Evolutionary conservation across 2,888 invertebrate species (phyloP).

Genomic region (Ornithoptera alexandrae): DNA sequence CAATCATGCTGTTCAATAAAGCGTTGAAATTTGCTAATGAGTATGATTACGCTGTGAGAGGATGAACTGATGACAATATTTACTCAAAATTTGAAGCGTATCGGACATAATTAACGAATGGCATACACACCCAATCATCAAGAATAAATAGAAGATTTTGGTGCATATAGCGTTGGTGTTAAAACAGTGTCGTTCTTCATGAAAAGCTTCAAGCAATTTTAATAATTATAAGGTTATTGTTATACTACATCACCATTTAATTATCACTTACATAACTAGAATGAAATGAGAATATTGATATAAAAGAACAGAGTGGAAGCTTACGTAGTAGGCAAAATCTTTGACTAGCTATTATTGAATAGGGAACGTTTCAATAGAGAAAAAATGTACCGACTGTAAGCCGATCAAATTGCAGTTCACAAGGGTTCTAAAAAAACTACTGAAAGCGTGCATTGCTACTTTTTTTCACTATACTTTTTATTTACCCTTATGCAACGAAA

Average conservation of each 20-base stretch:
- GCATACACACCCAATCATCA: not conserved
- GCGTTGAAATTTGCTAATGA: slow-evolving; percentile 4
- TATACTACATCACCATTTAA: too few relatives aligned
- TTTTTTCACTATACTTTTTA: not conserved
- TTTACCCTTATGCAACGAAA: too few relatives aligned
- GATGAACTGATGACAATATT: slow-evolving; percentile 1
- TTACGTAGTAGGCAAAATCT: not conserved
- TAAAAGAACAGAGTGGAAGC: not conserved
- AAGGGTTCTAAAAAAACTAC: not conserved
- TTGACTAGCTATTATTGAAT: slow-evolving; percentile 1
- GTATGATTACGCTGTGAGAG: not conserved
- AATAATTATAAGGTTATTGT: not conserved
- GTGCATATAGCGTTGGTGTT: not conserved
- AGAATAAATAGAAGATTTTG: not conserved
- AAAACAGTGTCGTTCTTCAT: not conserved
- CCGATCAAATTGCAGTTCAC: slow-evolving; percentile 6
- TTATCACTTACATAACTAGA: not conserved
- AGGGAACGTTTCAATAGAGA: slow-evolving; percentile 13
- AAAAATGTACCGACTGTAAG: slow-evolving; percentile 6
- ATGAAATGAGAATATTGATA: not conserved
- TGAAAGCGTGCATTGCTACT: not conserved
- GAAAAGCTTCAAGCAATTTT: too few relatives aligned
- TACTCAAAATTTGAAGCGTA: not conserved
- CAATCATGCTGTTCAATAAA: slow-evolving; percentile 9
- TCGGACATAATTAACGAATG: not conserved